Evolutionary conservation across 2,797 vertebrate species (phyloP).

Genomic region (Bradypodion pumilum): DNA sequence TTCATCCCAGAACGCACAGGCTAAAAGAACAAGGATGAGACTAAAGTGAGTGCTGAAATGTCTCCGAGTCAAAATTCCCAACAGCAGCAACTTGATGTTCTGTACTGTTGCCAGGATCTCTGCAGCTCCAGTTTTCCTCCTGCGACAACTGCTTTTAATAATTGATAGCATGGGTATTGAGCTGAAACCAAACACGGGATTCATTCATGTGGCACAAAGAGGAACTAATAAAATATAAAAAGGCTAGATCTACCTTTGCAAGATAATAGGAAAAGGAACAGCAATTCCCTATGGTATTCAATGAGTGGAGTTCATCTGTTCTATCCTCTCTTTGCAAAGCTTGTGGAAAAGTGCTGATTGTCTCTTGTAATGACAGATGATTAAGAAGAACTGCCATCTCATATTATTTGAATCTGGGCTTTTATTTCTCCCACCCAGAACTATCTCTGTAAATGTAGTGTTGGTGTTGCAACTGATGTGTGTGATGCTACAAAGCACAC

Average conservation of each 20-base stretch:
- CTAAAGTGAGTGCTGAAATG: neutral
- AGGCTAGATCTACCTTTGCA: neutral
- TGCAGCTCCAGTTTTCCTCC: rapidly evolving
- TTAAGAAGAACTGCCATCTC: constrained; percentile 3
- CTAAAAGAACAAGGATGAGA: neutral
- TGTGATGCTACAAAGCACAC: rapidly evolving
- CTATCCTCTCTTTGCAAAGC: constrained; percentile 24
- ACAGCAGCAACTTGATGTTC: neutral
- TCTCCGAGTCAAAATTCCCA: neutral
- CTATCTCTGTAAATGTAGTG: rapidly evolving
- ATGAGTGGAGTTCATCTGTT: neutral
- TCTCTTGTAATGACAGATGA: neutral
- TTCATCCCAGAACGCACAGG: too few relatives aligned
- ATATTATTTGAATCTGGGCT: constrained; percentile 2
- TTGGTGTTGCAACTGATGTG: neutral
- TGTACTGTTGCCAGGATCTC: neutral
- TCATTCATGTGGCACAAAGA: neutral
- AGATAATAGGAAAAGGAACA: neutral
- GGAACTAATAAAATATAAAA: neutral
- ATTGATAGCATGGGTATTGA: constrained; percentile 17
- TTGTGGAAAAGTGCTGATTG: neutral
- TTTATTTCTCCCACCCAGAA: neutral
- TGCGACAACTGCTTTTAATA: constrained; percentile 36
- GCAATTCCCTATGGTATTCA: rapidly evolving
- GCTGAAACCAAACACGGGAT: neutral